Conservation (phyloP, 1,140 invertebrate genomes). For the Camponotus vicinus region DNA sequence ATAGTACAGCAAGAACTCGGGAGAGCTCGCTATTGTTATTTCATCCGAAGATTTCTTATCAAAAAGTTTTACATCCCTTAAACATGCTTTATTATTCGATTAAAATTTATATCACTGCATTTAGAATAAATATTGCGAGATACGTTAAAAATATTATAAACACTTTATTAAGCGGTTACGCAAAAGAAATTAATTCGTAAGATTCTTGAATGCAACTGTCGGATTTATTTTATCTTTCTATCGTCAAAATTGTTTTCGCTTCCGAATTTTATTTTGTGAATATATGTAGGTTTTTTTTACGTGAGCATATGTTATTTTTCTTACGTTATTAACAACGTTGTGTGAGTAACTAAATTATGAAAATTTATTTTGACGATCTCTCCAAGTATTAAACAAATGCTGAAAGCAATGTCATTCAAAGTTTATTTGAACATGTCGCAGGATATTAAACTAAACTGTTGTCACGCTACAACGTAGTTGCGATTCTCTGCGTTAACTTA, state of each 20-base stretch:
- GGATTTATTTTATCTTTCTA: neutral
- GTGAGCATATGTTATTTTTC: neutral
- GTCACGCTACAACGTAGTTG: constrained; percentile 38
- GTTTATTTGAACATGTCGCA: constrained; percentile 37
- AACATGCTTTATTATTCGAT: constrained; percentile 10
- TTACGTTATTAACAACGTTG: neutral
- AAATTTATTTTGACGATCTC: constrained; percentile 13
- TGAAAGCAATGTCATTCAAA: constrained; percentile 32
- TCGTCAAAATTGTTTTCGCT: neutral
- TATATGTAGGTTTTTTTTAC: neutral
- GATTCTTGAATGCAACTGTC: neutral
- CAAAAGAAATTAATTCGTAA: neutral
- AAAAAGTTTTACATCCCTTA: constrained; percentile 16
- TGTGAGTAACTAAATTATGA: constrained; percentile 13
- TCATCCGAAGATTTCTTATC: neutral
- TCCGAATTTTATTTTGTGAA: neutral
- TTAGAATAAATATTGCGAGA: neutral
- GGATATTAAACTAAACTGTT: constrained; percentile 55
- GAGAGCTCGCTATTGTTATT: constrained; percentile 17
- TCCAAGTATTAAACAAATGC: constrained; percentile 43
- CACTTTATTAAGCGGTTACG: neutral
- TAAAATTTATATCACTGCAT: neutral
- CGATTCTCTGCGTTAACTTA: constrained; percentile 47
- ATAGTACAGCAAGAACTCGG: neutral
- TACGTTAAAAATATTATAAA: neutral